Base-by-base conservation (phyloP, 1,140 invertebrate genomes). In the Lucilia sericata region DNA sequence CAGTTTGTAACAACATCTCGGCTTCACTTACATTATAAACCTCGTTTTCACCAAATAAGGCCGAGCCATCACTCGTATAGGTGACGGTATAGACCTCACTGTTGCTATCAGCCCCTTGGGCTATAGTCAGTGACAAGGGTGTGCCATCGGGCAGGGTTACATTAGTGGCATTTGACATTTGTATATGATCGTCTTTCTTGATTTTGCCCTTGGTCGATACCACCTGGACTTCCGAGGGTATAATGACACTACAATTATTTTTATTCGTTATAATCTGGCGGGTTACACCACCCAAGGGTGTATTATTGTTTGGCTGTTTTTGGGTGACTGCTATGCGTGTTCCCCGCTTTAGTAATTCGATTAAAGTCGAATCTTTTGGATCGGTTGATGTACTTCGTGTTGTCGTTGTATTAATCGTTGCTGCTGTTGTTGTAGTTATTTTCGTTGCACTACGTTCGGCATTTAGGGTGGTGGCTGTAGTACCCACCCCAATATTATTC, bases 11-110 rank as follows among this genome's bases (percentile, higher is more conserved):
- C 51, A 95, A 89, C 90, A 95, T 95, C 19, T 91, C 91, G 36
- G 93, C 94, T 85, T 95, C 95, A 34, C 94, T 94, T 0, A 95
- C 94, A 86, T 94, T 95, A 85, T 96, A 96, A 1, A 96, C 95
- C 87, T 96, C 96, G 83, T 86, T 85, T 75, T 91, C 88, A 55
- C 87, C 88, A 25, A 91, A 91, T 17, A 91, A 86, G 82, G 88
- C 87, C 0, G 86, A 12, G 5, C 42, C 65, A 70, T 91, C 88
- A 74, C 86, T 88, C 74, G 89, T 90, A 82, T 91, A 91, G 30
- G 90, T 89, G 0, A 91, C 87, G 4, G 90, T 89, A 42, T 89
- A 91, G 17, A 91, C 88, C 14, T 90, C 89, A 2, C 85, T 84
- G 2, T 86, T 74, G 4, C 65, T 84, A 47, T 87, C 89, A 13